A percentile compares a stretch with the other conserved stretches of the same genome.
phyloP scores from a whole-genome alignment of 1,140 invertebrate genomes.

The Solen grandis region DNA sequence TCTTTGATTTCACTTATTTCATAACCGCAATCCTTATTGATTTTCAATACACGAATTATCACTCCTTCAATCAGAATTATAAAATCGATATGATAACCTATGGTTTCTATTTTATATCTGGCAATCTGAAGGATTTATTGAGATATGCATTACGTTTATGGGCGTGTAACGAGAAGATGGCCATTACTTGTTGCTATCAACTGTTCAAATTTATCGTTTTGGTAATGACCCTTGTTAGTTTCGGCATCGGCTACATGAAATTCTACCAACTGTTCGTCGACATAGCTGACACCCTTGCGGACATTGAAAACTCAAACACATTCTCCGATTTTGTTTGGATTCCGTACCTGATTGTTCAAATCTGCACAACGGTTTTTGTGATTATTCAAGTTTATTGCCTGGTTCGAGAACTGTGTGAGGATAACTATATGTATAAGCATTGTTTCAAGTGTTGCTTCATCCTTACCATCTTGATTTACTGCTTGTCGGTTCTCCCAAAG shows the following conservation, averaged over 20 bases:
- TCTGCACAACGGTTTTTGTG: not conserved
- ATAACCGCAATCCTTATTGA: no score
- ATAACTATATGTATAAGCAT: constrained; percentile 22
- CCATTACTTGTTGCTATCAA: constrained; percentile 8
- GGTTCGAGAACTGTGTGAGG: constrained; percentile 20
- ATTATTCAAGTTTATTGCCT: constrained; percentile 21
- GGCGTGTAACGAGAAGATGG: no score
- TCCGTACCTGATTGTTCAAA: constrained; percentile 15
- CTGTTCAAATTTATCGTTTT: constrained; percentile 13
- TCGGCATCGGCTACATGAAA: constrained; percentile 10
- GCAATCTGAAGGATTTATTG: no score
- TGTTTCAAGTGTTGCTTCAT: constrained; percentile 27
- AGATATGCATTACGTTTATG: no score
- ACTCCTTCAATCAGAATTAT: no score
- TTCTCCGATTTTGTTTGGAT: constrained; percentile 24
- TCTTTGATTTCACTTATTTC: no score
- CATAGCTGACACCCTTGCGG: not conserved
- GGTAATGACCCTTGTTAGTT: constrained; percentile 2
- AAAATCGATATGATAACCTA: no score
- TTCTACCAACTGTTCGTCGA: constrained; percentile 4
- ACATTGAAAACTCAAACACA: not conserved
- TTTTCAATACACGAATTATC: no score
- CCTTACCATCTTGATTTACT: constrained; percentile 9
- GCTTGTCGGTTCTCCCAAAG: constrained; percentile 17
- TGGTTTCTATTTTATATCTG: no score